These are phyloP conservation scores for Hydrozoanthus tunicans DNA, from an alignment of 64 coral and sea anemone genomes.

Conservation along the genomic window DNA sequence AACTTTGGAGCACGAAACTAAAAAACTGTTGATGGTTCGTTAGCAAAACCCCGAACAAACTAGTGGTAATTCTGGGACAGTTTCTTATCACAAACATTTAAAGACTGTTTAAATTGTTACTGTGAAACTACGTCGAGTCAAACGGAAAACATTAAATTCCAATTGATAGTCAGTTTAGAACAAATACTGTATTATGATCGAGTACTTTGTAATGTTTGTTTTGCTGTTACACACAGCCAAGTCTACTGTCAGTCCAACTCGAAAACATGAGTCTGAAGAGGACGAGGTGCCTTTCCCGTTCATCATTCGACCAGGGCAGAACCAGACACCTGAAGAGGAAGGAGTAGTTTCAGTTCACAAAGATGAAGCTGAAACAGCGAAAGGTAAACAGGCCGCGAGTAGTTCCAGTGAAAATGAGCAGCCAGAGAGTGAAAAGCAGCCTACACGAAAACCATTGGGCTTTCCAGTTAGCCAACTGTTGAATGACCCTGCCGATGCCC, in stretches of 20 bases:
- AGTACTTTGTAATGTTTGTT: not conserved
- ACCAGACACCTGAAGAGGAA: not conserved
- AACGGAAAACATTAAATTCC: no score
- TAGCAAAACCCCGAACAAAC: no score
- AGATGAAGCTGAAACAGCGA: not conserved
- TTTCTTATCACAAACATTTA: no score
- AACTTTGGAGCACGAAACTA: no score
- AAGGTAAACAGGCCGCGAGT: not conserved
- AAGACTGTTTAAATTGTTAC: no score
- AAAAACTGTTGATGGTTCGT: no score
- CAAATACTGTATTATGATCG: no score
- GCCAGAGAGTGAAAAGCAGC: conserved; percentile 11
- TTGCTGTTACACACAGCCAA: not conserved
- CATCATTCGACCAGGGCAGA: conserved; percentile 49
- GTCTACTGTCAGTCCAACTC: conserved; percentile 19
- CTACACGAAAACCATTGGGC: conserved; percentile 17
- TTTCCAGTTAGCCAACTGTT: conserved; percentile 25
- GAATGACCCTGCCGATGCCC: not conserved
- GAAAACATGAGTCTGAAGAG: conserved; percentile 43
- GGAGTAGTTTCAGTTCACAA: not conserved
- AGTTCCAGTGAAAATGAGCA: conserved; percentile 57
- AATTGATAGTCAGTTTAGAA: no score
- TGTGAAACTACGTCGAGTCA: no score
- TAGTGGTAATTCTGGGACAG: no score
- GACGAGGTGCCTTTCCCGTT: conserved; percentile 34